Percentiles rank a stretch among this genome's conserved stretches.
These are phyloP conservation scores for Caenorhabditis remanei DNA, from an alignment of 1,140 invertebrate species.

Conservation along the genomic window DNA sequence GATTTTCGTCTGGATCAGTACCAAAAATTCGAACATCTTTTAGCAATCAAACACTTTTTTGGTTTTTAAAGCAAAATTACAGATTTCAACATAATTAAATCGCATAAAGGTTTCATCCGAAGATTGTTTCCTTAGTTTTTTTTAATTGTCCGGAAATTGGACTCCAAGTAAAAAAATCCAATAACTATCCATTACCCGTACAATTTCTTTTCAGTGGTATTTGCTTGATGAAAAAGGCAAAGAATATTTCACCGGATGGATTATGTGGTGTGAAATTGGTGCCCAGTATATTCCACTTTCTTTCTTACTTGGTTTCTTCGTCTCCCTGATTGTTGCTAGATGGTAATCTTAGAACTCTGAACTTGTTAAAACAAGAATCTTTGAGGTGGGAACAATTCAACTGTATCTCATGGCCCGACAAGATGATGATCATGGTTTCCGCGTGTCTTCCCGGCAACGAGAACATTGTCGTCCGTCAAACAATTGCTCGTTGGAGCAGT, in stretches of 20 bases:
- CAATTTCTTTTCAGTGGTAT: slow-evolving; percentile 73
- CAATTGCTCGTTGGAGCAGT: slow-evolving; percentile 75
- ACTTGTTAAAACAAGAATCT: background rate
- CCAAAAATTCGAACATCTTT: too few relatives aligned
- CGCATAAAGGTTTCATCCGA: too few relatives aligned
- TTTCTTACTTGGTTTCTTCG: slow-evolving; percentile 78
- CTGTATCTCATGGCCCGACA: slow-evolving; percentile 77
- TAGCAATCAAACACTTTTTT: too few relatives aligned
- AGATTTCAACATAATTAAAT: too few relatives aligned
- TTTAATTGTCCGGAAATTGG: too few relatives aligned
- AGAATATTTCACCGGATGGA: slow-evolving; percentile 78
- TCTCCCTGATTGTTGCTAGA: slow-evolving; percentile 76
- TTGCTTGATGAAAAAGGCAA: slow-evolving; percentile 77
- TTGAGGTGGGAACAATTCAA: slow-evolving; percentile 78
- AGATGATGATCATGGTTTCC: slow-evolving; percentile 76
- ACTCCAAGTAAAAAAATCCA: too few relatives aligned
- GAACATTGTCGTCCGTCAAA: slow-evolving; percentile 72
- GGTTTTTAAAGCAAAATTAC: too few relatives aligned
- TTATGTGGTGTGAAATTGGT: slow-evolving; percentile 75
- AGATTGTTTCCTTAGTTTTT: too few relatives aligned
- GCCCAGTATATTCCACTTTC: slow-evolving; percentile 77
- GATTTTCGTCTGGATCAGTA: too few relatives aligned
- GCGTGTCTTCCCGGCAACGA: slow-evolving; percentile 68
- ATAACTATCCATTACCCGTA: too few relatives aligned
- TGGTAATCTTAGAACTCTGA: slow-evolving; percentile 60